phyloP scores from a whole-genome alignment of 2,888 invertebrate species.

The Tryphoninae sp. region DNA sequence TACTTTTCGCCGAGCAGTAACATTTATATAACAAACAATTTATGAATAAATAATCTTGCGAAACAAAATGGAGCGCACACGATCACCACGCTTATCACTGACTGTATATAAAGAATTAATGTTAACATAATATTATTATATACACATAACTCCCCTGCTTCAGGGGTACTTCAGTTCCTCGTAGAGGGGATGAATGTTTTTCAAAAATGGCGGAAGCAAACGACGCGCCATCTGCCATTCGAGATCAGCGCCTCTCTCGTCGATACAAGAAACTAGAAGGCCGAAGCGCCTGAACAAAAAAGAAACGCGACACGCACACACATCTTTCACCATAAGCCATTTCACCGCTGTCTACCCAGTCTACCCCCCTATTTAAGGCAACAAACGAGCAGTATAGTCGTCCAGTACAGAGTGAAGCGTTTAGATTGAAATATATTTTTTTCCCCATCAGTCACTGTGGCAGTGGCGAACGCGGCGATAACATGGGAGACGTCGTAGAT shows the following conservation, averaged over 20 bases:
- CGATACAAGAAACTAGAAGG: not conserved
- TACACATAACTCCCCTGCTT: not conserved
- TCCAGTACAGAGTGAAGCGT: constrained; percentile 60
- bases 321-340: not conserved
- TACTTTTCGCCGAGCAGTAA: too few relatives aligned
- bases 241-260: not conserved
- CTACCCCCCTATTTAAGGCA: constrained; percentile 61
- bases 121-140: not conserved
- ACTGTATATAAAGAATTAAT: not conserved
- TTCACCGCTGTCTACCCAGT: constrained; percentile 9
- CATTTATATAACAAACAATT: too few relatives aligned
- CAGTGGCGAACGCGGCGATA: constrained; percentile 70
- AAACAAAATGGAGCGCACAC: not conserved
- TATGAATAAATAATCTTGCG: too few relatives aligned
- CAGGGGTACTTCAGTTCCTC: not conserved
- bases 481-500: constrained; percentile 80
- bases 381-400: constrained; percentile 58
- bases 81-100: not conserved
- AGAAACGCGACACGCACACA: not conserved
- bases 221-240: not conserved
- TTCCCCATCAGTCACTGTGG: constrained; percentile 68
- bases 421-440: constrained; percentile 53
- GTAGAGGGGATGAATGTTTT: not conserved
- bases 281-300: not conserved
- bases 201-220: not conserved